Base-by-base conservation (phyloP, 2,888 invertebrate species). In the Polydrusus cervinus region DNA sequence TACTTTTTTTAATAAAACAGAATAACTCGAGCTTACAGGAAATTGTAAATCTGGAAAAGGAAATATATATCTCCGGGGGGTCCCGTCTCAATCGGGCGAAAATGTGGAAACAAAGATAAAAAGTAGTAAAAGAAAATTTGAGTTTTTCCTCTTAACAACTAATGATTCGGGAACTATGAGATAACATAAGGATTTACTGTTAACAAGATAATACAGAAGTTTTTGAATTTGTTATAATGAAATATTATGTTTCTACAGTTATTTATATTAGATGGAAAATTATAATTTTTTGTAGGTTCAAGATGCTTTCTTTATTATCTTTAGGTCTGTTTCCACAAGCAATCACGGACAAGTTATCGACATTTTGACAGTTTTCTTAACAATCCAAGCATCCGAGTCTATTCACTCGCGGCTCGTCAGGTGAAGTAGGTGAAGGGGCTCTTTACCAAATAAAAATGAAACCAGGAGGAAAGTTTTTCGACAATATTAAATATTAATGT, bases 11-110 rank as follows among this genome's bases (percentile, higher is more conserved):
- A 53, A 25, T 25, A 53, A 53, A 53, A n/a, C 13, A 13, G 53
- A 53, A 45, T 25, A 25, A 47, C n/a, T 53, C n/a, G 38, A 40
- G 40, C 53, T 55, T 67, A 53, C 40, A 53, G 51, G 67, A 55
- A 40, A 53, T 34, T 16, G 51, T 55, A 67, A 55, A 67, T 67
- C 53, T 51, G 40, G 20, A 40, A 53, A 14, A 7, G 67, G 67
- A 67, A 40, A 55, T 18, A 67, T 67, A 67, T 53, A 67, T 67
- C 67, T 30, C 67, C 67, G 30, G 67, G 67, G 66, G 67, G 67
- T 55, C 38, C 34, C 47, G 25, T 67, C 53, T 67, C 67, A 67
- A 67, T 67, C 67, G 53, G 55, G 67, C 34, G 51, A 67, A 67
- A 67, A 51, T 38, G 67, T 40, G 53, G 34, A 67, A 67, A 67